Evolutionary conservation across 2,888 invertebrate genomes (phyloP).

Genomic region (Trichopoda pennipes): DNA sequence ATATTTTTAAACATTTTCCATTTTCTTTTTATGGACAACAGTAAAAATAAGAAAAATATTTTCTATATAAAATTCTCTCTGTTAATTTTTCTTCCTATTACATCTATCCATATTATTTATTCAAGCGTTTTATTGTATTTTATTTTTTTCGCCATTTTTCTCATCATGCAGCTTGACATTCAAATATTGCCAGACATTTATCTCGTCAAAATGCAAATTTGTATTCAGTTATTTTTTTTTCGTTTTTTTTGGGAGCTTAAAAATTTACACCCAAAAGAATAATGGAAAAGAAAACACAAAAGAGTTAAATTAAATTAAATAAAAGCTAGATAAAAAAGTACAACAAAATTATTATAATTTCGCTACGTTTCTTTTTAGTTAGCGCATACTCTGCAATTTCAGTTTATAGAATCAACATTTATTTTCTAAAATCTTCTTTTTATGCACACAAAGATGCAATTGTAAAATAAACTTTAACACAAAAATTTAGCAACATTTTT

Average conservation of each 20-base stretch:
- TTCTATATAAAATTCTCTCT: background rate
- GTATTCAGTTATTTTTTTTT: too few relatives aligned
- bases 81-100: background rate
- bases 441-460: too few relatives aligned
- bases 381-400: too few relatives aligned
- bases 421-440: too few relatives aligned
- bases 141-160: background rate
- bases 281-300: background rate
- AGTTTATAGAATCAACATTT: too few relatives aligned
- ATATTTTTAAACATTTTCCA: background rate
- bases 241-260: conserved; percentile 19
- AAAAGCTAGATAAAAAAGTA: background rate
- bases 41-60: background rate
- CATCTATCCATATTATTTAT: conserved; percentile 30
- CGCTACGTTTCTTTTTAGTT: too few relatives aligned
- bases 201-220: conserved; percentile 70
- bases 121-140: conserved; percentile 14
- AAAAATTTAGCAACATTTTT: too few relatives aligned
- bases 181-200: conserved; percentile 70
- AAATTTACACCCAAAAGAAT: conserved; percentile 17
- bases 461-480: too few relatives aligned
- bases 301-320: background rate
- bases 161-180: conserved; percentile 64
- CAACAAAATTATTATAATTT: too few relatives aligned
- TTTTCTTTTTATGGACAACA: background rate